Conservation (phyloP, 2,797 vertebrate genomes). For the Lerista edwardsae region DNA sequence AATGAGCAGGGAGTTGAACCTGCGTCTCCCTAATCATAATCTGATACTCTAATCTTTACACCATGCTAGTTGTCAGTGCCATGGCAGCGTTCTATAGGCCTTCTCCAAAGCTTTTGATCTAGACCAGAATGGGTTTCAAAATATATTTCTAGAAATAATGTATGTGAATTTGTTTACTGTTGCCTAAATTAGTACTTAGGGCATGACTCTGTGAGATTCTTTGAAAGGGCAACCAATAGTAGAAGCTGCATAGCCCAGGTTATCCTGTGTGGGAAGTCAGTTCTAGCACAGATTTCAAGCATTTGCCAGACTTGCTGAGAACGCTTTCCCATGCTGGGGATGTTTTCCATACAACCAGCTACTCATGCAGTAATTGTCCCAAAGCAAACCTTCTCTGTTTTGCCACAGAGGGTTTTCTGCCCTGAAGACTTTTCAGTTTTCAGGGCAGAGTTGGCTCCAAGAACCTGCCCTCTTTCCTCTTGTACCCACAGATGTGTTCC, state of each 20-base stretch:
- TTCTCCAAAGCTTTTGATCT: not conserved
- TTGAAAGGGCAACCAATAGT: not conserved
- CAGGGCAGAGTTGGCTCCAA: not conserved
- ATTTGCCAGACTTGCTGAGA: not conserved
- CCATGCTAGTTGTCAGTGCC: no score
- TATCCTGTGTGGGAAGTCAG: not conserved
- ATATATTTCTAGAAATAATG: not conserved
- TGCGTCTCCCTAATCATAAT: no score
- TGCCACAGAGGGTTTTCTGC: not conserved
- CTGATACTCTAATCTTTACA: no score
- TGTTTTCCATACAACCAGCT: not conserved
- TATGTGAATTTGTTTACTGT: no score
- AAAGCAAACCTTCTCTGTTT: not conserved
- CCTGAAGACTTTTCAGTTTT: not conserved
- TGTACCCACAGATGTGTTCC: not conserved
- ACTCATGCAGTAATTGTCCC: no score
- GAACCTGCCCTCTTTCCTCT: not conserved
- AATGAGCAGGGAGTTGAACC: no score
- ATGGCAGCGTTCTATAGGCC: not conserved
- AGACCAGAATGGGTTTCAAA: not conserved
- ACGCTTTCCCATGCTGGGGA: not conserved
- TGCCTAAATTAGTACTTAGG: not conserved
- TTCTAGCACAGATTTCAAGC: not conserved
- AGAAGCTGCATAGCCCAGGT: not conserved
- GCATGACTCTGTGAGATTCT: not conserved